These are phyloP conservation scores for Cryptus viduatorius DNA, from an alignment of 2,888 invertebrate species.

Conservation along the genomic window DNA sequence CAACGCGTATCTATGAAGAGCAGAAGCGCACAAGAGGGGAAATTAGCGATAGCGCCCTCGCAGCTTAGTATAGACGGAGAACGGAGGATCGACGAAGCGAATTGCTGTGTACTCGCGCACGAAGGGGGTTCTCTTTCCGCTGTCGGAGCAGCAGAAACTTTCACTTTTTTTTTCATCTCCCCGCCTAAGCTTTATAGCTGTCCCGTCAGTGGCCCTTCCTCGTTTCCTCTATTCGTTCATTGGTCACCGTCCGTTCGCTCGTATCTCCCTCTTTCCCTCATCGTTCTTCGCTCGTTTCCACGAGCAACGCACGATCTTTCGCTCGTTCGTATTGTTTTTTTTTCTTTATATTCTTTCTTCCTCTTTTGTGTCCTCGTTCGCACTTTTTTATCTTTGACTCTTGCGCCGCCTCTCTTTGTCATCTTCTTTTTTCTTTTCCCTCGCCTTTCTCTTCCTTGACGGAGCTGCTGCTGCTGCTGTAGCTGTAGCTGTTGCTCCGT, in stretches of 20 bases:
- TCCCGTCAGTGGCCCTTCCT: conserved; percentile 72
- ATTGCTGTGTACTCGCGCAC: conserved; percentile 31
- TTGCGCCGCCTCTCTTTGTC: conserved; percentile 21
- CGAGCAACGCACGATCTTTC: conserved; percentile 41
- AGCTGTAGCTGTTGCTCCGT: conserved; percentile 71
- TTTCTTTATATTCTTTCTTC: conserved; percentile 64
- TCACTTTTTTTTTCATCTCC: conserved; percentile 82
- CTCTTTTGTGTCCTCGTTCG: conserved; percentile 70
- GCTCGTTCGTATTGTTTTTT: conserved; percentile 49
- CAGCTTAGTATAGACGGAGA: background rate
- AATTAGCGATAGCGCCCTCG: too few species aligned
- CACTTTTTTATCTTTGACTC: conserved; percentile 64
- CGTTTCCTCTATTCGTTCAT: conserved; percentile 72
- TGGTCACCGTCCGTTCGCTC: conserved; percentile 66
- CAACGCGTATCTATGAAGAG: too few species aligned
- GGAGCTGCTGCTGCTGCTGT: conserved; percentile 73
- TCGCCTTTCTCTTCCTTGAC: conserved; percentile 70
- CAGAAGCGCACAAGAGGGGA: too few species aligned
- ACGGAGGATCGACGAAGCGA: conserved; percentile 19
- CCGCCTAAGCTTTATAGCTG: conserved; percentile 28
- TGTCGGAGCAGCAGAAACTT: conserved; percentile 78
- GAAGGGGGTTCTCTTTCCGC: conserved; percentile 29
- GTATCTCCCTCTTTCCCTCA: conserved; percentile 36
- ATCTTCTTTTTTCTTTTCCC: conserved; percentile 68
- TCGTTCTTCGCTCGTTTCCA: conserved; percentile 18